Base-by-base conservation (phyloP, 2,113 vertebrate genomes). In the Nothoprocta perdicaria region DNA sequence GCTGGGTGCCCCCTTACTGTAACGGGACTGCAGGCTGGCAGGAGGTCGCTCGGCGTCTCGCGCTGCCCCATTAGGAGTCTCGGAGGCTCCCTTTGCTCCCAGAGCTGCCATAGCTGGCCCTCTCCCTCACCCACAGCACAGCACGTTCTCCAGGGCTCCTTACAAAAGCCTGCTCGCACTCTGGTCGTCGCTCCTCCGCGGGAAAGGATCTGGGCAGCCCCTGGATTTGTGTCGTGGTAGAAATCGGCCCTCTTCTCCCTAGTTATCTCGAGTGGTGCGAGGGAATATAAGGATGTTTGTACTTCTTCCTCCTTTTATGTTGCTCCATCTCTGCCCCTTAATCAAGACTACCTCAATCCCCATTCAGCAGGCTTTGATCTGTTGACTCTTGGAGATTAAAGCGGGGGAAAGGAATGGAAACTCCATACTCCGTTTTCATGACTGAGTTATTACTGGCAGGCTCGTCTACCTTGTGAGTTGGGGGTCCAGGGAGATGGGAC, bases 1-100 rank as follows among this genome's bases (percentile, higher is more conserved):
- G 48, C 26, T 53, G 66, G 76, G 21, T 31, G 23, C 55, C 74
- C 46, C 31, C 45, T 61, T 78, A 46, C 18, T 17, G 69, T 66
- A 40, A 14, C 66, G 62, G 57, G 61, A 35, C 67, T 86, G n/a
- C 3, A 45, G 29, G 6, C 57, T 33, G 75, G 62, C 67, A 75
- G 50, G 55, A 68, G 10, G 29, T 40, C 0, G 0, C 21, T n/a
- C 16, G 0, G 0, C 41, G 33, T 48, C 78, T 40, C 61, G 68
- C 33, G 13, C 2, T 48, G 40, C 0, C 0, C 38, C 26, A 45
- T 65, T 43, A 60, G 43, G 17, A 31, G 23, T 67, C 75, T 53
- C 0, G 2, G 5, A 80, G 50, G n/a, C 53, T 87, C n/a, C 4
- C 1, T 73, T 84, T 80, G 61, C 55, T 55, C 18, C 57, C 41